Evolutionary conservation across 2,797 vertebrate genomes (phyloP).

Genomic region (Sarcoramphus papa): DNA sequence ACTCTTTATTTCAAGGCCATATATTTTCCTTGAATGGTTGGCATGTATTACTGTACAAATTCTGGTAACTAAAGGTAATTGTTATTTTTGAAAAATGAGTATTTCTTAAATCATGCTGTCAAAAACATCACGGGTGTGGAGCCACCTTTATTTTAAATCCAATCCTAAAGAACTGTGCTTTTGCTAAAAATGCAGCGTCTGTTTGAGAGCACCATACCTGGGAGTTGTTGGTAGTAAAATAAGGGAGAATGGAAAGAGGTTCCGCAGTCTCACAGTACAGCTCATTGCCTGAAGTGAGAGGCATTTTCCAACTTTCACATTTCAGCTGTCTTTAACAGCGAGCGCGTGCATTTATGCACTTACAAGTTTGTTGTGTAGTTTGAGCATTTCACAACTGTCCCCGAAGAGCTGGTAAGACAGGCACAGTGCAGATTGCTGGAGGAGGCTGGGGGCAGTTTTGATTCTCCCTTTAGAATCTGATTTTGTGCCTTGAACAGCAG

Average conservation of each 20-base stretch:
- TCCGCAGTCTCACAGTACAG: neutral
- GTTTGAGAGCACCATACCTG: neutral
- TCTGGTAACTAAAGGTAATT: neutral
- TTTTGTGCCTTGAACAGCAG: neutral
- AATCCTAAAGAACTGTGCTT: neutral
- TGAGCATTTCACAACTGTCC: neutral
- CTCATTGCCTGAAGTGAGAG: neutral
- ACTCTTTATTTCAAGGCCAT: neutral
- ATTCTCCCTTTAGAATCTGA: neutral
- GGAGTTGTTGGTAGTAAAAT: neutral
- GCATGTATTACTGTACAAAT: neutral
- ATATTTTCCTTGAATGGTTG: neutral
- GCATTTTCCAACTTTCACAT: neutral
- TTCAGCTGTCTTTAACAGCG: neutral
- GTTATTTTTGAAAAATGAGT: neutral
- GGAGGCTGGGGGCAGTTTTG: neutral
- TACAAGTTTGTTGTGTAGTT: fast-evolving
- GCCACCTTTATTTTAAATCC: neutral
- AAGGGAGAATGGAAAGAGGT: neutral
- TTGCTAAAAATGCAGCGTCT: neutral
- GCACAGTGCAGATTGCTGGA: neutral
- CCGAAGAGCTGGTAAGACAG: neutral
- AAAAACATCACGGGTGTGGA: neutral
- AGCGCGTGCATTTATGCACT: fast-evolving
- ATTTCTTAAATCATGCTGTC: neutral